These are phyloP conservation scores for Regulus satrapa DNA, from an alignment of 2,113 vertebrate genomes.

Conservation along the genomic window DNA sequence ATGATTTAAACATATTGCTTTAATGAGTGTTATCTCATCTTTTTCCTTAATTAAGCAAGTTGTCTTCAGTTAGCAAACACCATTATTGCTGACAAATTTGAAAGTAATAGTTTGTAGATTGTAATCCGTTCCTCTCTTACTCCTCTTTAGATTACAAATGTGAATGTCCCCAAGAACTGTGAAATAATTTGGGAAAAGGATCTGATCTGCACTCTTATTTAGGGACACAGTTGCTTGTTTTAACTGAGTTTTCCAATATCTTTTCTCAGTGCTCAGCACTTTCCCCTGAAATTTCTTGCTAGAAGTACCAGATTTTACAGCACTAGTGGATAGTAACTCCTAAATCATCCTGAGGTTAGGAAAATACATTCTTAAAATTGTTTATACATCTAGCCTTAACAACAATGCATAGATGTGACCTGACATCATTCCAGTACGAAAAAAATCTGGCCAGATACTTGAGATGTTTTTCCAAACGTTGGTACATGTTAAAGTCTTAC, in stretches of 20 bases:
- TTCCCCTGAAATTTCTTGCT: neutral
- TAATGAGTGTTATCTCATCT: neutral
- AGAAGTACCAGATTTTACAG: neutral
- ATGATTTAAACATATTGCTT: neutral
- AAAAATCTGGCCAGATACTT: neutral
- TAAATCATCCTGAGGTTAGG: neutral
- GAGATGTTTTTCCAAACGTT: neutral
- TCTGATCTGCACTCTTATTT: neutral
- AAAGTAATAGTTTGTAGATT: neutral
- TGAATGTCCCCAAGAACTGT: neutral
- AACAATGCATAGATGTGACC: neutral
- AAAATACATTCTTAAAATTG: neutral
- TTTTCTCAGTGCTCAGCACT: neutral
- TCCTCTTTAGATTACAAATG: neutral
- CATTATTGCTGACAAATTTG: neutral
- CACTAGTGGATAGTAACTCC: neutral
- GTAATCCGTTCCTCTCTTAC: neutral
- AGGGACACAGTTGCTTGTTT: neutral
- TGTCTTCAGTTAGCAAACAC: neutral
- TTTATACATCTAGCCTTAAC: neutral
- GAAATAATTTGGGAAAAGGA: neutral
- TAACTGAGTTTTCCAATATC: neutral
- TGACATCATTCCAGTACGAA: neutral
- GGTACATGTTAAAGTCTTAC: slow-evolving; percentile 41
- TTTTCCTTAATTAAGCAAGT: neutral